Evolutionary conservation across 2,797 vertebrate genomes (phyloP).

Genomic region (Sebastes minor): DNA sequence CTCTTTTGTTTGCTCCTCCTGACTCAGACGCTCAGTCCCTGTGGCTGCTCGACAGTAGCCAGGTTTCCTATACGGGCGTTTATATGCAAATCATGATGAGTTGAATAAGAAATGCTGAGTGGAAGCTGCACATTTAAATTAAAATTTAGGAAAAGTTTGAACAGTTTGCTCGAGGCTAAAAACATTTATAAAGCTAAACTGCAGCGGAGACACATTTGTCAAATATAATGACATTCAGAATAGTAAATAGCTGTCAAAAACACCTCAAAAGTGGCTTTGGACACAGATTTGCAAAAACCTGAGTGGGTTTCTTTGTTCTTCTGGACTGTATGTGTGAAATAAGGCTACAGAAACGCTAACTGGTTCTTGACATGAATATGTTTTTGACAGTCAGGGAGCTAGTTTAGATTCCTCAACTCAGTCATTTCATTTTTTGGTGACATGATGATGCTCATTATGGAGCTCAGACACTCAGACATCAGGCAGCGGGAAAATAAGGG

Average conservation of each 20-base stretch:
- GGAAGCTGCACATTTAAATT: neutral
- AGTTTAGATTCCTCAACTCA: constrained; percentile 29
- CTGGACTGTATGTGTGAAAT: constrained; percentile 4
- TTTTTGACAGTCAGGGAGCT: constrained; percentile 32
- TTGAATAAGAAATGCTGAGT: constrained; percentile 4
- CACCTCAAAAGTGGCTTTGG: constrained; percentile 6
- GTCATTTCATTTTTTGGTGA: constrained; percentile 22
- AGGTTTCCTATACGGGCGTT: neutral
- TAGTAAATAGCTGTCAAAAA: neutral
- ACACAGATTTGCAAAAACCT: constrained; percentile 12
- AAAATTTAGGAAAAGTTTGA: constrained; percentile 7
- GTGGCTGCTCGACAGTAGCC: constrained; percentile 13
- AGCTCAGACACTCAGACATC: neutral
- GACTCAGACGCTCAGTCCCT: constrained; percentile 8
- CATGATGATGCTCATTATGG: constrained; percentile 48
- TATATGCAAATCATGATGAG: constrained; percentile 37
- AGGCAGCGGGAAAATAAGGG: constrained; percentile 2
- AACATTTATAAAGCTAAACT: constrained; percentile 3
- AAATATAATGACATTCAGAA: neutral
- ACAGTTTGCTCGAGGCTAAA: constrained; percentile 10
- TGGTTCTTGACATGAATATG: constrained; percentile 6
- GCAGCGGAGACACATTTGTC: constrained; percentile 16
- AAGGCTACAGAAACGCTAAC: neutral
- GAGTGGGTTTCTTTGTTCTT: constrained; percentile 2
- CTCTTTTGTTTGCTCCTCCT: constrained; percentile 19